phyloP scores from a whole-genome alignment of 2,113 vertebrate genomes.

The Zosterops japonicus region DNA sequence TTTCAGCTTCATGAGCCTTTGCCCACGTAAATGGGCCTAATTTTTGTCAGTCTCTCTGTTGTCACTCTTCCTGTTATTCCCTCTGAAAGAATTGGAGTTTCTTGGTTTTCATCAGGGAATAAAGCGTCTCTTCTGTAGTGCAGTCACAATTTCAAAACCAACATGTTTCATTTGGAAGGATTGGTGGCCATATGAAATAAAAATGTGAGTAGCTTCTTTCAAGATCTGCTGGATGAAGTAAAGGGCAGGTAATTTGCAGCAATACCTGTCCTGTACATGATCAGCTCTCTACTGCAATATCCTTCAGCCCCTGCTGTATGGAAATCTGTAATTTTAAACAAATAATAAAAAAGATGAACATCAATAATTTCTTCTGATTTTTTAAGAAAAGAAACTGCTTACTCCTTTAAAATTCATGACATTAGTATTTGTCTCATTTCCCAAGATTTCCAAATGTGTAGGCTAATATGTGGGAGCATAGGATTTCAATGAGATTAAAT shows the following conservation, averaged over 20 bases:
- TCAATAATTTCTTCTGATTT: not conserved
- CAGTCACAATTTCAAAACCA: not conserved
- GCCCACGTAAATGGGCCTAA: accelerated
- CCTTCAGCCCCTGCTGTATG: not conserved
- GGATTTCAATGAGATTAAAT: not conserved
- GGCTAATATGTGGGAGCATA: not conserved
- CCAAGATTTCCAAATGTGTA: not conserved
- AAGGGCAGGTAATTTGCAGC: not conserved
- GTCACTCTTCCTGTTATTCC: not conserved
- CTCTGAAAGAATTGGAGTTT: not conserved
- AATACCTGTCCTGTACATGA: not conserved
- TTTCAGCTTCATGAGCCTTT: not conserved
- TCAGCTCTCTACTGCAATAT: not conserved
- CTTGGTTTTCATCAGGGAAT: not conserved
- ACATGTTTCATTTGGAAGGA: not conserved
- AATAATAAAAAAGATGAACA: not conserved
- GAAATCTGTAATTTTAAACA: not conserved
- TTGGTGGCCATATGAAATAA: not conserved
- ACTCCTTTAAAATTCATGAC: not conserved
- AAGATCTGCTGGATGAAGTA: not conserved
- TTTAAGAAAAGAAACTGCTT: not conserved
- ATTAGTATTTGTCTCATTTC: not conserved
- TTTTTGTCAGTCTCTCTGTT: not conserved
- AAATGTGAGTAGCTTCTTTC: not conserved
- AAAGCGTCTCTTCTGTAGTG: not conserved